Percentiles rank a stretch among this genome's conserved stretches.
Conservation (phyloP, 2,888 invertebrate species). For the Leptinotarsa juncta region DNA sequence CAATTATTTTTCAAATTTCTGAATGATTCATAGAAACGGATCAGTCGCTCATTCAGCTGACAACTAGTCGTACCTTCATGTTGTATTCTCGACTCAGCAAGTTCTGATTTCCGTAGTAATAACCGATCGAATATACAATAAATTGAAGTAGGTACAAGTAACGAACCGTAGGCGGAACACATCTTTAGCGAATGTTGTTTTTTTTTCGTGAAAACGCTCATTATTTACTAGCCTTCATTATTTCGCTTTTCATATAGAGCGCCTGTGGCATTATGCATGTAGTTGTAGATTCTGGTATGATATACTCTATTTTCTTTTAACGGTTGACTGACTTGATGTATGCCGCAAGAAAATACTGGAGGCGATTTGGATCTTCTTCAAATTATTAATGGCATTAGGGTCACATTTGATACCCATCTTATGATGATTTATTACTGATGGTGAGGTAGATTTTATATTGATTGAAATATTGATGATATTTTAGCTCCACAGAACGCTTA, state of each 20-base stretch:
- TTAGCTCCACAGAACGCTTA: too few species aligned
- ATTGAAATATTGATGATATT: too few species aligned
- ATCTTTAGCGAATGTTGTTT: constrained; percentile 28
- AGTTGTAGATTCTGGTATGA: not conserved
- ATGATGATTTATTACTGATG: too few species aligned
- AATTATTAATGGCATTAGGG: too few species aligned
- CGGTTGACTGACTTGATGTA: not conserved
- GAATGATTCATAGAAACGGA: too few species aligned
- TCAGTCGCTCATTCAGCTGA: not conserved
- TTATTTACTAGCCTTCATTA: constrained; percentile 11
- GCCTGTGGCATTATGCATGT: not conserved
- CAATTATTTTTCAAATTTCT: too few species aligned
- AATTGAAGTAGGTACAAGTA: constrained; percentile 33
- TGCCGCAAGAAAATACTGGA: too few species aligned
- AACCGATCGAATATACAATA: constrained; percentile 8
- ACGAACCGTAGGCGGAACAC: constrained; percentile 43
- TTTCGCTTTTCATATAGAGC: not conserved
- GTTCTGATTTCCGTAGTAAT: constrained; percentile 2
- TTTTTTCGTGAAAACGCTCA: not conserved
- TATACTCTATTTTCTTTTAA: too few species aligned
- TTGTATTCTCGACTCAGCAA: not conserved
- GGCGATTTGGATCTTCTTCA: too few species aligned
- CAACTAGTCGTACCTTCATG: not conserved
- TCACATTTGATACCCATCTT: too few species aligned
- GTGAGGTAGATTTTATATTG: too few species aligned